Evolutionary conservation across 2,888 invertebrate species (phyloP), one percentile per base, ranked within the genome.

Genomic region (Anthoptus insignis): DNA sequence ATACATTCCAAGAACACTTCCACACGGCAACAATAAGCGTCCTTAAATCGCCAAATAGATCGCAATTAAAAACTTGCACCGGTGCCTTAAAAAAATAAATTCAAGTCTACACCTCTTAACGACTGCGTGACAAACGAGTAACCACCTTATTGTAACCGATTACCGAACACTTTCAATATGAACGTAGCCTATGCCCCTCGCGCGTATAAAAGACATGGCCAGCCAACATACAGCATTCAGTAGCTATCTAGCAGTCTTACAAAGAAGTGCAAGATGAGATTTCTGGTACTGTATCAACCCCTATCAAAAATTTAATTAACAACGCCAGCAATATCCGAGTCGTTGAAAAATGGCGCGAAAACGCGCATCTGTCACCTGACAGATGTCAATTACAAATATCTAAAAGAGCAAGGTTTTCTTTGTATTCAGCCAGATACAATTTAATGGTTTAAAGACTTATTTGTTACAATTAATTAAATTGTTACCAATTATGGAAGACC

Each of bases 191-290:
- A 74, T 73, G 78, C 76, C 75, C 76, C 76, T 76, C 70, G 71
- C 71, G 64, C 73, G 81, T 92, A 92, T 92, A 92, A 86, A 92
- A 91, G 89, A 79, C 76, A 79, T 71, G 72, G 73, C 74, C 70
- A 69, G 64, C 73, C 70, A 71, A 73, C 72, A 69, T 59, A 82
- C 72, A 86, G 82, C 73, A 92, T 91, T 92, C 92, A 92, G 92
- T 92, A 92, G 92, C 92, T 89, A 82, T 83, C 89, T 85, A 81
- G 92, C 86, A 92, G 92, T 92, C 92, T 83, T 80, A 83, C 78
- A 76, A 80, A 86, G 92, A 92, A 92, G 91, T 92, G 86, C 92
- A 92, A 80, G 88, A 92, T 92, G 92, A 92, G 91, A 92, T 92
- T 92, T 81, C 90, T 92, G 91, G 91, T 92, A 88, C 80, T 82